These are phyloP conservation scores for Hirtodrosophila confusa DNA, from an alignment of 2,888 invertebrate species.

Conservation along the genomic window DNA sequence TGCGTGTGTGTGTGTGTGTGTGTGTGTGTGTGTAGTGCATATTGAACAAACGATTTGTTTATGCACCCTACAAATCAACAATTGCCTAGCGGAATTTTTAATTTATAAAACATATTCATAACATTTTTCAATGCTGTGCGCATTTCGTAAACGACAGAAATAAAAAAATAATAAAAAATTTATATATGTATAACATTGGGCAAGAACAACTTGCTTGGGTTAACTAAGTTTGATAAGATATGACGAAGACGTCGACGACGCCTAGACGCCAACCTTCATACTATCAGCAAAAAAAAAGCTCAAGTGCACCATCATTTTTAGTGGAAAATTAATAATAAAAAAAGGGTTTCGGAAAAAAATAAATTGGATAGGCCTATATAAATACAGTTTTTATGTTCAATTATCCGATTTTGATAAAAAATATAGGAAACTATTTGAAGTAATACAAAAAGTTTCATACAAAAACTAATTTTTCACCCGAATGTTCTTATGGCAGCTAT, in stretches of 20 bases:
- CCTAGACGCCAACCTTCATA: constrained; percentile 49
- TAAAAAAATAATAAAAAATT: background rate
- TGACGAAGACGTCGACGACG: constrained; percentile 44
- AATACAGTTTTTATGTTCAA: too few species aligned
- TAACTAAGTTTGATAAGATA: constrained; percentile 74
- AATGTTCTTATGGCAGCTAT: too few species aligned
- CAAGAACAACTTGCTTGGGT: constrained; percentile 43
- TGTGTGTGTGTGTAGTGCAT: constrained; percentile 35
- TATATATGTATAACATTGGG: constrained; percentile 1
- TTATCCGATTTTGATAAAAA: too few species aligned
- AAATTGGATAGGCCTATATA: too few species aligned
- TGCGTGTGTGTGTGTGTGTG: constrained; percentile 22
- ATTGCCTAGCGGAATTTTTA: constrained; percentile 24
- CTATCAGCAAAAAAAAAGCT: background rate
- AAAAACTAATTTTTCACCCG: too few species aligned
- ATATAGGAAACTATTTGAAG: too few species aligned
- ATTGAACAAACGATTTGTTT: constrained; percentile 35
- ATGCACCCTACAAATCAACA: constrained; percentile 47
- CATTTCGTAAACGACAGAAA: constrained; percentile 15
- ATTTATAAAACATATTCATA: constrained; percentile 33
- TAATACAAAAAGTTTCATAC: too few species aligned
- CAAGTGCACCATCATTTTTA: too few species aligned
- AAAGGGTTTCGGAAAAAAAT: too few species aligned
- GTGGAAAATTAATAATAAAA: too few species aligned
- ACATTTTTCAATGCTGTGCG: constrained; percentile 40